phyloP scores from a whole-genome alignment of 2,888 invertebrate genomes.

The Hipparchia sbordonii region DNA sequence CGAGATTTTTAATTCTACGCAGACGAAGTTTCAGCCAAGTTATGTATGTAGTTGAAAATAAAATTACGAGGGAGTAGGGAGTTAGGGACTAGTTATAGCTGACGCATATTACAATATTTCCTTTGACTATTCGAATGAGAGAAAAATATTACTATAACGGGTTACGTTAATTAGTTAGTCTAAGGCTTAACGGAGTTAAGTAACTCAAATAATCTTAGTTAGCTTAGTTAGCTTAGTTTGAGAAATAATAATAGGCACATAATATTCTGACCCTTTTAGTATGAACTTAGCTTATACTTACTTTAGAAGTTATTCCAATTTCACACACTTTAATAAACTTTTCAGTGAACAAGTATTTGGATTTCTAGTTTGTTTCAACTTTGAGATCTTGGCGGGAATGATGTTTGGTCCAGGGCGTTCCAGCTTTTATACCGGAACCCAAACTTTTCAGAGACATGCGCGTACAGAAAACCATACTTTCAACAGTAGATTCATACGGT shows the following conservation, averaged over 20 bases:
- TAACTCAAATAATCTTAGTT: no score
- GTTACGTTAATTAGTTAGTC: no score
- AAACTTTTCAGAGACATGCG: conserved; percentile 56
- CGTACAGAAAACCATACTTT: conserved; percentile 23
- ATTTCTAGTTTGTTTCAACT: conserved; percentile 34
- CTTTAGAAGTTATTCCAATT: conserved; percentile 34
- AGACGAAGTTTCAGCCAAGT: no score
- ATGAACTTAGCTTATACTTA: conserved; percentile 27
- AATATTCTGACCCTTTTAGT: background rate
- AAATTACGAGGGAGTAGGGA: no score
- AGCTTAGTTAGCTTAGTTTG: background rate
- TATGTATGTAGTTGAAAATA: no score
- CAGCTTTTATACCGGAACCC: conserved; percentile 62
- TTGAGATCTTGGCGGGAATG: conserved; percentile 64
- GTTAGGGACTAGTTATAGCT: no score
- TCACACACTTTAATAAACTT: conserved; percentile 38
- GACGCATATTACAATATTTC: no score
- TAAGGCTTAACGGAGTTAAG: no score
- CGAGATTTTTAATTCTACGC: no score
- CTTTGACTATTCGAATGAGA: no score
- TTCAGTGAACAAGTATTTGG: conserved; percentile 9
- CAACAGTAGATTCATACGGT: background rate
- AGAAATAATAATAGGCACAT: background rate
- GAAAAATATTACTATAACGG: no score
- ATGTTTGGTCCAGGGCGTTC: conserved; percentile 41